These are phyloP conservation scores for Xestia sexstrigata DNA, from an alignment of 2,888 invertebrate genomes.

Conservation along the genomic window DNA sequence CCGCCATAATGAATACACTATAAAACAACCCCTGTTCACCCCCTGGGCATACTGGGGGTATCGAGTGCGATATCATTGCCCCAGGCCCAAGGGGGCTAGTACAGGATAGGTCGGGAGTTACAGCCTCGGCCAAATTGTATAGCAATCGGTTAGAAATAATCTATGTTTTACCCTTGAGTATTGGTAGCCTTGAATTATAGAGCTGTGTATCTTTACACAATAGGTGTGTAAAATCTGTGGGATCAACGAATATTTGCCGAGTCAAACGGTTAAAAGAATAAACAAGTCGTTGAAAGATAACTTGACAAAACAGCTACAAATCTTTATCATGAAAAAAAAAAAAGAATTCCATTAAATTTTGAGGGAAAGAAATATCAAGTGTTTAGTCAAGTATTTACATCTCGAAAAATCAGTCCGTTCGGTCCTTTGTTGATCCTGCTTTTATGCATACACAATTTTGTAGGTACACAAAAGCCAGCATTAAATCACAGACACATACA, in stretches of 20 bases:
- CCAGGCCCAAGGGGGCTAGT: conserved; percentile 53
- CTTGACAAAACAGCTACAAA: background rate
- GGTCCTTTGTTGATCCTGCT: background rate
- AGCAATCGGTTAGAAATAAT: conserved; percentile 57
- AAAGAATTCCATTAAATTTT: background rate
- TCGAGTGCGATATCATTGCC: conserved; percentile 63
- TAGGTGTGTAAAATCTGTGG: background rate
- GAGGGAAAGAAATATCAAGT: no score
- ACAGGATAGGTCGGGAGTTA: conserved; percentile 56
- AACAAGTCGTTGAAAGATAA: background rate
- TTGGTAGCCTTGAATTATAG: conserved; percentile 45
- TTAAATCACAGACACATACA: no score
- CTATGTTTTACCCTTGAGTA: conserved; percentile 48
- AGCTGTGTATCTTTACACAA: conserved; percentile 6
- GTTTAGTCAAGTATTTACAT: background rate
- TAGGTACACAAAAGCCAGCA: no score
- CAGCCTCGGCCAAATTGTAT: conserved; percentile 51
- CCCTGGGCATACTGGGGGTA: conserved; percentile 49
- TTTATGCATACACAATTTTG: background rate
- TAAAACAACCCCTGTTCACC: conserved; percentile 61
- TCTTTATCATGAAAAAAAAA: no score
- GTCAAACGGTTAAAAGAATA: background rate
- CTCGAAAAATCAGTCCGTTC: background rate
- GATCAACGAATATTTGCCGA: background rate
- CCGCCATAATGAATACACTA: conserved; percentile 56